Percentiles rank a stretch among this genome's conserved stretches.
phyloP scores from a whole-genome alignment of 2,113 vertebrate species.

The Meleagris gallopavo region DNA sequence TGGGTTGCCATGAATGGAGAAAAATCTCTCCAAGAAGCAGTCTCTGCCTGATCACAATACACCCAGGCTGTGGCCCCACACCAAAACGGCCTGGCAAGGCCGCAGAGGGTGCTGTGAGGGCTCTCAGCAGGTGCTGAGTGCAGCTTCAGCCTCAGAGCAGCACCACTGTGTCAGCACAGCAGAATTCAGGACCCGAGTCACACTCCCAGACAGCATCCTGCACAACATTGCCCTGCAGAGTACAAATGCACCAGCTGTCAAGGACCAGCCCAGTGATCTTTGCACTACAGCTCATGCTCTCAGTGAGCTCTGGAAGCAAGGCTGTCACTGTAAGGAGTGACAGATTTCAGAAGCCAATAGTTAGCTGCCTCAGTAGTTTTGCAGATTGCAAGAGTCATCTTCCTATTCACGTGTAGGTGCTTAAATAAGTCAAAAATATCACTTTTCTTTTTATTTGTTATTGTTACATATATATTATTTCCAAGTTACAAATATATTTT shows the following conservation, averaged over 20 bases:
- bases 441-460: not conserved
- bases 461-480: not conserved
- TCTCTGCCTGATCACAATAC: not conserved
- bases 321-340: not conserved
- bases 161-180: not conserved
- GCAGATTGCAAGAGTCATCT: not conserved
- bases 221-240: not conserved
- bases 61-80: not conserved
- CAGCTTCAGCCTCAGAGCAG: not conserved
- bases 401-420: not conserved
- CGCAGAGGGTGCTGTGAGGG: not conserved
- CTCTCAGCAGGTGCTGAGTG: not conserved
- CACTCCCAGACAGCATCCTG: not conserved
- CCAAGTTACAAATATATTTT: not conserved
- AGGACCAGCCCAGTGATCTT: not conserved
- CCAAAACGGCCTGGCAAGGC: not conserved
- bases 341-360: not conserved
- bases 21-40: not conserved
- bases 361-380: not conserved
- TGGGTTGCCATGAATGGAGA: not conserved
- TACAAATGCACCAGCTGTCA: not conserved
- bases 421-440: not conserved
- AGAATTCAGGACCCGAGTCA: not conserved
- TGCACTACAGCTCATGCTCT: not conserved
- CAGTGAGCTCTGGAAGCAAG: rapidly evolving